Base-by-base conservation (phyloP, 2,888 invertebrate genomes). In the Selenia dentaria region DNA sequence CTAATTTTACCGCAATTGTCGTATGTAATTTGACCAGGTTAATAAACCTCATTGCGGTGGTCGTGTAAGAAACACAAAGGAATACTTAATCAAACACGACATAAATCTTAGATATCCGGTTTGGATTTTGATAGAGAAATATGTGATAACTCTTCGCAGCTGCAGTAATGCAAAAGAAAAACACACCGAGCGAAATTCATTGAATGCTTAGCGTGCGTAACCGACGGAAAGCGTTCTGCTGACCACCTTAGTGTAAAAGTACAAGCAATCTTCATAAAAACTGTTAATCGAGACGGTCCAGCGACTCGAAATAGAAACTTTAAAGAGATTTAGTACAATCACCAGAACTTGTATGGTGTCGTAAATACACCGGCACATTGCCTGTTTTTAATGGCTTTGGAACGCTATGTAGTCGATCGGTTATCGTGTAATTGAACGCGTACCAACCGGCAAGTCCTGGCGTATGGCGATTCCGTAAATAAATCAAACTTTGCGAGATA, bases 261-360 rank as follows among this genome's bases (percentile, higher is more conserved):
- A 64, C 62, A 13, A 22, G 35, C 63, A 63, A 70, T 71, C 66
- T 69, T 66, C 42, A 73, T 63, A 82, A 84, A 84, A 87, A 84
- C 73, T 70, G 68, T 76, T 82, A 78, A 83, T 78, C 78, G 70
- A 65, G 64, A 61, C 76, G 83, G 64, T 79, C 69, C 73, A 74
- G 50, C 72, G 73, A 66, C 63, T 80, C 70, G 62, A 83, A 84
- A 83, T 82, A 83, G 79, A 78, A 79, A 76, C 67, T 54, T 70
- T 65, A 66, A 72, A 71, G 67, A 67, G 51, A 65, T 62, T 64
- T 53, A 66, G 64, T 66, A 59, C 62, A 31, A 37, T 69, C 61
- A 62, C 58, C 63, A 59, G 70, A 65, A 72, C 69, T 74, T 67
- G 22, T 55, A 61, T 67, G 67, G 69, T 76, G 77, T 76, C 72